These are phyloP conservation scores for Pangasius mekongensis DNA, from an alignment of 2,797 vertebrate species.

Conservation along the genomic window DNA sequence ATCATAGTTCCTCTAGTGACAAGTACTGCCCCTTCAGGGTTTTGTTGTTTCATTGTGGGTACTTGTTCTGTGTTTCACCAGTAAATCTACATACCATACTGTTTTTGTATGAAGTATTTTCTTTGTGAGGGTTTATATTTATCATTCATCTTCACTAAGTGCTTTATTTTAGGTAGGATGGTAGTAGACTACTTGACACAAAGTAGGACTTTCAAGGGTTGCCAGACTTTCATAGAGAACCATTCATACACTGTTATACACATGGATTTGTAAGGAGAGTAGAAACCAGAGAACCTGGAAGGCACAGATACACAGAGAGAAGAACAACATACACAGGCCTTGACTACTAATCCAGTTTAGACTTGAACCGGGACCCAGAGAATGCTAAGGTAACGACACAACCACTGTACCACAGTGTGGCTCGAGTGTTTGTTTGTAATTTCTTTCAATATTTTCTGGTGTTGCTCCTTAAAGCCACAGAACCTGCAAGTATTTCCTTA, in stretches of 20 bases:
- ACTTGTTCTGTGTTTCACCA: too few species aligned
- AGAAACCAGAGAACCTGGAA: not conserved
- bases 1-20: too few species aligned
- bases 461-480: not conserved
- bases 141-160: not conserved
- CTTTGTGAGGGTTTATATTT: too few species aligned
- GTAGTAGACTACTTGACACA: not conserved
- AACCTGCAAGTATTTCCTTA: not conserved
- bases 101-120: too few species aligned
- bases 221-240: too few species aligned
- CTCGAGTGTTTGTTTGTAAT: not conserved
- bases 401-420: not conserved
- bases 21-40: too few species aligned
- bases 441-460: not conserved
- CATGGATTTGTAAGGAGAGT: too few species aligned
- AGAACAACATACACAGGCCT: not conserved
- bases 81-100: too few species aligned
- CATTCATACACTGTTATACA: too few species aligned
- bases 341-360: not conserved
- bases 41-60: too few species aligned
- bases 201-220: too few species aligned
- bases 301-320: too few species aligned
- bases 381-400: not conserved
- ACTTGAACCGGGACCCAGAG: not conserved
- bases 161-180: not conserved